Evolutionary conservation across 2,888 invertebrate genomes (phyloP), one percentile per base, ranked within the genome.

Genomic region (Caenorhabditis uteleia): DNA sequence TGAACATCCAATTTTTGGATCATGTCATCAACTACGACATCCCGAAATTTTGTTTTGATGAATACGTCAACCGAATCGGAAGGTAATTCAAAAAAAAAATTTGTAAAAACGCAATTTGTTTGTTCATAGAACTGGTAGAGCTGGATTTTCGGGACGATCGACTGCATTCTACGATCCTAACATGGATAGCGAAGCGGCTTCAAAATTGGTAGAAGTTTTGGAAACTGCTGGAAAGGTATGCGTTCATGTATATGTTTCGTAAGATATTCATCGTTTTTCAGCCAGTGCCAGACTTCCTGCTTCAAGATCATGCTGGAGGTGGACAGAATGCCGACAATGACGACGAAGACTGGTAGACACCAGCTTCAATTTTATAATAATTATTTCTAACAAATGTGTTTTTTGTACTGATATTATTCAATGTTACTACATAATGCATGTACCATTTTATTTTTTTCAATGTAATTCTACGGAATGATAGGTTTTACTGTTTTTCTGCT

Each of bases 1-100:
- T 62, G 33, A 53, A 62, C 23, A 62, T 62, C 33, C 21, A 39
- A 6, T 26, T 38, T 2, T 33, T 62, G 6, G 45, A 50, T 40
- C 61, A 62, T 23, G 61, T 62, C 3, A 62, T 62, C 47, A 62
- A 62, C 34, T 62, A 56, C 29, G 56, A 62, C 33, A 46, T 62
- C 50, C 62, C 62, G 0, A 40, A 34, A n/a, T 36, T 40, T 1
- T 51, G 48, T 4, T 62, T 57, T 16, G 62, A 62, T 14, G 62
- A 62, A 29, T 62, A 62, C 21, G 57, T 62, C 8, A 62, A 62
- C 25, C 51, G 62, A 8, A 62, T 62, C 27, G 62, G 62, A 33
- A 51, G 46, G 46, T 46, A n/a, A n/a, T n/a, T n/a, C n/a, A n/a
- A 25, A 29, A 6, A n/a, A n/a, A n/a, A n/a, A n/a, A n/a, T n/a